Conservation (phyloP, 2,797 vertebrate genomes). For the Phoebastria nigripes region DNA sequence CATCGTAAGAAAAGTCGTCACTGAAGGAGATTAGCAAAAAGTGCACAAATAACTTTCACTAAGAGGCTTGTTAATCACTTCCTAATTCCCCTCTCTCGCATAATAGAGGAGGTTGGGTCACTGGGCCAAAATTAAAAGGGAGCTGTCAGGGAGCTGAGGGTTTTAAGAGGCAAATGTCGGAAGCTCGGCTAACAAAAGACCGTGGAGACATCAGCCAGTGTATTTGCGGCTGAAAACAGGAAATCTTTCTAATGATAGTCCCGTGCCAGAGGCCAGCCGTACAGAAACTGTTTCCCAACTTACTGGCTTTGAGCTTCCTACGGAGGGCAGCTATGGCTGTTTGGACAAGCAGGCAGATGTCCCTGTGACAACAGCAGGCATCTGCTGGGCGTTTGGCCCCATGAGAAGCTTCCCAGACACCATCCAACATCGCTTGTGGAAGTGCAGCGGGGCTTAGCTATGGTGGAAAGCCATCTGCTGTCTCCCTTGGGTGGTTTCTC, state of each 20-base stretch:
- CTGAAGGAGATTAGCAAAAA: conserved; percentile 20
- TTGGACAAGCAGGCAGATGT: neutral
- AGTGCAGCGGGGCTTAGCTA: neutral
- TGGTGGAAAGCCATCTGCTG: neutral
- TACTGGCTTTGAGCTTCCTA: neutral
- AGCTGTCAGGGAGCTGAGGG: neutral
- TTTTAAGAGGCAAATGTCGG: neutral
- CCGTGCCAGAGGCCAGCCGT: fast-evolving
- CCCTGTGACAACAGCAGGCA: neutral
- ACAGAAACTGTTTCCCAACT: neutral
- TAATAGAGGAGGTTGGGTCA: neutral
- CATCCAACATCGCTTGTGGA: neutral
- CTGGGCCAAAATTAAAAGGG: neutral
- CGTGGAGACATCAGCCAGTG: fast-evolving
- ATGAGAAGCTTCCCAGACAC: neutral
- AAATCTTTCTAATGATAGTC: neutral
- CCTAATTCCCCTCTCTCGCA: neutral
- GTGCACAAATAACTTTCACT: neutral
- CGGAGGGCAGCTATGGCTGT: fast-evolving
- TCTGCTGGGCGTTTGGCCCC: fast-evolving
- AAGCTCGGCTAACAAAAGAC: neutral
- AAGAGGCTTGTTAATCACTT: neutral
- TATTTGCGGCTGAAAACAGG: neutral
- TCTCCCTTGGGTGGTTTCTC: neutral
- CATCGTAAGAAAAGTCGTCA: neutral